phyloP scores from a whole-genome alignment of 1,140 invertebrate species.

The Globodera ellingtonae region DNA sequence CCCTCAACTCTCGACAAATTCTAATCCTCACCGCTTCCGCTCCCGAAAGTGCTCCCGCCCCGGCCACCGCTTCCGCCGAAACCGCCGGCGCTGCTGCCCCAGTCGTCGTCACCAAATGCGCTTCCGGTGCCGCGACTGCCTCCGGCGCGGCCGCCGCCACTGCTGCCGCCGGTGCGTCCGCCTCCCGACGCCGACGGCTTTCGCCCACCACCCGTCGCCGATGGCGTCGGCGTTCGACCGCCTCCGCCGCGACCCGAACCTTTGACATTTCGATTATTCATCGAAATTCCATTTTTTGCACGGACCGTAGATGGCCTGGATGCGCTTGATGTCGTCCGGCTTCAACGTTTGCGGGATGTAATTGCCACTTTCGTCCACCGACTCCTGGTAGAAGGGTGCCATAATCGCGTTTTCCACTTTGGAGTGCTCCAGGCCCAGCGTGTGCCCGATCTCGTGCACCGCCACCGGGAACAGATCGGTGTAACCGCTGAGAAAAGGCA shows the following conservation, averaged over 20 bases:
- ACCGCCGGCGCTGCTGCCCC: slow-evolving; percentile 16
- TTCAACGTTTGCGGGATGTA: slow-evolving; percentile 50
- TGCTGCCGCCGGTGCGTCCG: slow-evolving; percentile 21
- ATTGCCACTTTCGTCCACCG: slow-evolving; percentile 42
- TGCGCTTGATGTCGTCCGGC: slow-evolving; percentile 25
- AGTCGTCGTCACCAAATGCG: slow-evolving; percentile 23
- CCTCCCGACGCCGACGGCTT: slow-evolving; percentile 31
- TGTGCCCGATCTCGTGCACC: slow-evolving; percentile 60
- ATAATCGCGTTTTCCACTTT: slow-evolving; percentile 60
- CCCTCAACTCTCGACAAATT: no score
- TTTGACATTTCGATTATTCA: neutral
- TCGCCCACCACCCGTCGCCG: neutral
- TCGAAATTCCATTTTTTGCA: slow-evolving; percentile 5
- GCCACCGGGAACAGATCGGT: slow-evolving; percentile 63
- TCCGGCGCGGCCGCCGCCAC: neutral
- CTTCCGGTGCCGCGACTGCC: slow-evolving; percentile 13
- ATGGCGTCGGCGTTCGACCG: no score
- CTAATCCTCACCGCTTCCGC: neutral
- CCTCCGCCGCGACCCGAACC: neutral
- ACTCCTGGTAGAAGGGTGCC: slow-evolving; percentile 63
- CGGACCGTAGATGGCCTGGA: slow-evolving; percentile 35
- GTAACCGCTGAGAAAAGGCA: slow-evolving; percentile 45
- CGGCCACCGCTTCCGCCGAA: slow-evolving; percentile 30
- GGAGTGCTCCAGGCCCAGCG: slow-evolving; percentile 54
- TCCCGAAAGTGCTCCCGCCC: slow-evolving; percentile 34